Evolutionary conservation across 2,113 vertebrate species (phyloP), one percentile per base, ranked within the genome.

Genomic region (Manacus vitellinus): DNA sequence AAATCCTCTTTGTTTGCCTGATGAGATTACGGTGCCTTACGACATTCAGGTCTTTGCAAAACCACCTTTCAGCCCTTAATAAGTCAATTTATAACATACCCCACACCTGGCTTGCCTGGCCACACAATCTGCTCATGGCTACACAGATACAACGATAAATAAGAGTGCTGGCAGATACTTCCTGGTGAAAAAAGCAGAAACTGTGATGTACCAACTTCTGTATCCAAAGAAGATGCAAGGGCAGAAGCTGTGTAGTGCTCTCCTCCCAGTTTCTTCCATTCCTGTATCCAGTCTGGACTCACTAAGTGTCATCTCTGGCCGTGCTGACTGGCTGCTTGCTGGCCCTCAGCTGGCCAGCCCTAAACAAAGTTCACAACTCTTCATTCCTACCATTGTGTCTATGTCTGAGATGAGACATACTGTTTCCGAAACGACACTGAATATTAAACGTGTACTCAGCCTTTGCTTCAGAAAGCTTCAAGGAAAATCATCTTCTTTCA

Each of bases 1-100:
- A 73, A 76, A 52, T 39, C 63, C 27, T 52, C 52, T 74, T 79
- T 90, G 41, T 89, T 95, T 85, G 37, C 66, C 67, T 80, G 33
- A 55, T 77, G 83, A 76, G 28, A 56, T 88, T 49, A 65, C 9
- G 12, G 9, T 82, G 76, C 67, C 43, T 87, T 74, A 21, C 21
- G 80, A 49, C 70, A 58, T 73, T 52, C 35, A 51, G n/a, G 16
- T 62, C 92, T 71, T 73, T 49, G n/a, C 43, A 62, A 87, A 94
- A 74, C 55, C 80, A 89, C 62, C 76, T 87, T 90, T 35, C 39
- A 35, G 54, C 44, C 67, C n/a, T 55, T 66, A 85, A 30, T 65
- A 76, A 93, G 28, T 18, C 59, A 86, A 15, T 54, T 51, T 22
- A 27, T 78, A 81, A 72, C 4, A 59, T 18, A n/a, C 12, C 13